These are phyloP conservation scores for Chrysopilus asiliformis DNA, from an alignment of 2,888 invertebrate species.

Conservation along the genomic window DNA sequence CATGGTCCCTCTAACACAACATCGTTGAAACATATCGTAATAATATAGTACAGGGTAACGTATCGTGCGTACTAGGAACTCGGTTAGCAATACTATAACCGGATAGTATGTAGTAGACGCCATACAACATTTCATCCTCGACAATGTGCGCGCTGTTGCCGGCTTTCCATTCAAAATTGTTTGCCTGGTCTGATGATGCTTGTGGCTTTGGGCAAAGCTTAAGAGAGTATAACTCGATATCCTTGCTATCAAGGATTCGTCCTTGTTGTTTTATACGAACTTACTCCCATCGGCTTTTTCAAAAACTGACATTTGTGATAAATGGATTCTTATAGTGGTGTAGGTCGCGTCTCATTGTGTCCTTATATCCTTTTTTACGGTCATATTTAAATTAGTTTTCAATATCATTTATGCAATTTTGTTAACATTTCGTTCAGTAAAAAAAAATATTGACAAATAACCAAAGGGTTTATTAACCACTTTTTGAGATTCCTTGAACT, in stretches of 20 bases:
- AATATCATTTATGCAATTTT: too few relatives aligned
- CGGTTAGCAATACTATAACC: conserved; percentile 4
- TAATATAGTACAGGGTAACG: conserved; percentile 5
- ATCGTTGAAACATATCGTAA: too few relatives aligned
- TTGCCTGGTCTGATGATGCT: too few relatives aligned
- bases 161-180: conserved; percentile 11
- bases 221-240: too few relatives aligned
- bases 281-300: conserved; percentile 3
- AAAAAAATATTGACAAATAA: too few relatives aligned
- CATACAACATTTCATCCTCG: too few relatives aligned
- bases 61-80: conserved; percentile 10
- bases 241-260: background rate
- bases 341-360: conserved; percentile 7
- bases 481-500: too few relatives aligned
- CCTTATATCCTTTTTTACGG: background rate
- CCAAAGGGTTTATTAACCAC: too few relatives aligned
- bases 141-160: conserved; percentile 13
- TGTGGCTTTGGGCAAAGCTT: too few relatives aligned
- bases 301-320: conserved; percentile 8
- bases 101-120: too few relatives aligned
- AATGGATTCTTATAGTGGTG: conserved; percentile 1
- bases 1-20: too few relatives aligned
- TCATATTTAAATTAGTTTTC: conserved; percentile 7
- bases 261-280: background rate
- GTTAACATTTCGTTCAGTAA: too few relatives aligned